Evolutionary conservation across 2,888 invertebrate species (phyloP).

Genomic region (Perithous albicinctus): DNA sequence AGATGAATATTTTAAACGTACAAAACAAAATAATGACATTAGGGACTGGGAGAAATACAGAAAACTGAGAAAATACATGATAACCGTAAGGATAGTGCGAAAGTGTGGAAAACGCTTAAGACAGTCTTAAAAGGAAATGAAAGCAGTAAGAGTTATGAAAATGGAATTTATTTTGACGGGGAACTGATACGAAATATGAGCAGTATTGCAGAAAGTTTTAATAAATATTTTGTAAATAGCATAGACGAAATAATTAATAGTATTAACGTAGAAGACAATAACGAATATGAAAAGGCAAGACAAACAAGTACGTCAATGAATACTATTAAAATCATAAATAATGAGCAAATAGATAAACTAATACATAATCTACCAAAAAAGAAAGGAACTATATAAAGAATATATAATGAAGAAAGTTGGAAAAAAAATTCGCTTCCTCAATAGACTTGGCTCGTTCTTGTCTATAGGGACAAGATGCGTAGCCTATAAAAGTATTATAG

Average conservation of each 20-base stretch:
- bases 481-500: neutral
- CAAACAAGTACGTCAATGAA: neutral
- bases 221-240: neutral
- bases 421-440: neutral
- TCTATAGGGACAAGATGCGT: neutral
- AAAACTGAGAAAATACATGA: constrained; percentile 11
- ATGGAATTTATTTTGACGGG: too few species aligned
- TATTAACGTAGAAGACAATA: neutral
- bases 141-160: neutral
- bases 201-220: constrained; percentile 29
- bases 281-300: neutral
- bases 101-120: too few species aligned
- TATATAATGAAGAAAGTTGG: too few species aligned
- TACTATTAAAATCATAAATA: neutral
- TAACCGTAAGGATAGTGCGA: constrained; percentile 11
- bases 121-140: constrained; percentile 33
- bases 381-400: constrained; percentile 2
- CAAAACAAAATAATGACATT: neutral
- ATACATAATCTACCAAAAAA: neutral
- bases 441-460: neutral
- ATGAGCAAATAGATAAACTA: neutral
- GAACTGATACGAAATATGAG: too few species aligned
- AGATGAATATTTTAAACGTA: neutral
- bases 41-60: neutral
- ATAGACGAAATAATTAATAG: constrained; percentile 7